These are phyloP conservation scores for Tauraco erythrolophus DNA, from an alignment of 2,113 vertebrate genomes.

Conservation along the genomic window DNA sequence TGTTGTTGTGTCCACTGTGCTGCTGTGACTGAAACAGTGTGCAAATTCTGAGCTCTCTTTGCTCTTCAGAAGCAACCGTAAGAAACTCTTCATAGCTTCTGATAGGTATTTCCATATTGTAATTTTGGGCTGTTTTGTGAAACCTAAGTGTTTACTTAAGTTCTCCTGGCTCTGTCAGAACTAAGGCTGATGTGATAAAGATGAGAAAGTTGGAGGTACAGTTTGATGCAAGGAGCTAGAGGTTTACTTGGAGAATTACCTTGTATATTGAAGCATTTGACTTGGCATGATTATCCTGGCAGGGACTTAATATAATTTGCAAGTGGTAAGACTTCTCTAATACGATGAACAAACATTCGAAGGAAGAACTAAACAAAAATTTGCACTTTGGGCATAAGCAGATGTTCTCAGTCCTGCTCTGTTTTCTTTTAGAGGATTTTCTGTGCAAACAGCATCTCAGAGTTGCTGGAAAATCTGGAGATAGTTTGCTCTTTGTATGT, in stretches of 20 bases:
- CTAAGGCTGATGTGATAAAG: neutral
- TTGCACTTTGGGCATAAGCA: neutral
- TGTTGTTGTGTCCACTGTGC: neutral
- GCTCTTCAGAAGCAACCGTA: neutral
- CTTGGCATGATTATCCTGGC: neutral
- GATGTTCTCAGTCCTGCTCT: neutral
- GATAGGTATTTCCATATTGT: neutral
- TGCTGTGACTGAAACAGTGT: neutral
- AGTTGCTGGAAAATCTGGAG: neutral
- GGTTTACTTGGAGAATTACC: neutral
- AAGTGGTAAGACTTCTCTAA: neutral
- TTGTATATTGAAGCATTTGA: neutral
- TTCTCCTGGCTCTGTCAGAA: neutral
- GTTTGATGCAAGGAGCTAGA: neutral
- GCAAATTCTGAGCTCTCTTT: neutral
- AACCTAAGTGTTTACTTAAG: rapidly evolving
- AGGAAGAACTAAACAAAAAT: conserved; percentile 1
- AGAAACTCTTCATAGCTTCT: neutral
- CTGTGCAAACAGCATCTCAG: neutral
- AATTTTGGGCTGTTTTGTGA: neutral
- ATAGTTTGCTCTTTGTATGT: neutral
- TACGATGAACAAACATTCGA: neutral
- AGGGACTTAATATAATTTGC: neutral
- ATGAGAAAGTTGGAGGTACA: neutral
- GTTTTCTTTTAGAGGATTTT: neutral